phyloP scores from a whole-genome alignment of 2,797 vertebrate species.

The Macroramphosus scolopax region DNA sequence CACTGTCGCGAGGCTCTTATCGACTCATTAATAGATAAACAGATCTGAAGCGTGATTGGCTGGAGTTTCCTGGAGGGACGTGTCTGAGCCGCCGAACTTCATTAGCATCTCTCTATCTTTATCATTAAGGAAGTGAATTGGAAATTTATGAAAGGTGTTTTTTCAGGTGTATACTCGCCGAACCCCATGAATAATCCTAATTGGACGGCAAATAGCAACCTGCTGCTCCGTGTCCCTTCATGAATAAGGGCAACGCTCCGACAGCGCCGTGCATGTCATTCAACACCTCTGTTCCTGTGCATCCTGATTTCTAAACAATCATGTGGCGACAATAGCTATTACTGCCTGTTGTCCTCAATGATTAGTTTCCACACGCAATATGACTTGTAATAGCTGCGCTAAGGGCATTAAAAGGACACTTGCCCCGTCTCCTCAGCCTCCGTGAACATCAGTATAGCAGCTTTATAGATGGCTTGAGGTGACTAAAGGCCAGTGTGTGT shows the following conservation, averaged over 20 bases:
- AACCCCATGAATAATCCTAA: slow-evolving; percentile 58
- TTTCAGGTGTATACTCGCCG: slow-evolving; percentile 55
- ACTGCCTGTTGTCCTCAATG: slow-evolving; percentile 68
- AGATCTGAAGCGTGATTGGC: slow-evolving; percentile 59
- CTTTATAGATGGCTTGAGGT: slow-evolving; percentile 25
- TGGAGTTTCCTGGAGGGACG: slow-evolving; percentile 44
- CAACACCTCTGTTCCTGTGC: slow-evolving; percentile 10
- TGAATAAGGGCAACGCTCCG: slow-evolving; percentile 56
- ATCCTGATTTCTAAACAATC: slow-evolving; percentile 56
- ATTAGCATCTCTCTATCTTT: slow-evolving; percentile 47
- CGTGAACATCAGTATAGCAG: slow-evolving; percentile 48
- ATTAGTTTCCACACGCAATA: slow-evolving; percentile 67
- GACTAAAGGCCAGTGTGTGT: slow-evolving; percentile 11
- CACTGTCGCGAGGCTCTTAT: slow-evolving; percentile 48
- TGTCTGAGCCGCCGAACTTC: slow-evolving; percentile 36
- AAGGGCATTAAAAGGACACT: slow-evolving; percentile 72
- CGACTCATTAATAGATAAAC: slow-evolving; percentile 66
- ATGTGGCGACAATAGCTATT: slow-evolving; percentile 68
- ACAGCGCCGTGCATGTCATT: slow-evolving; percentile 35
- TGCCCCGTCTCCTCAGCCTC: slow-evolving; percentile 61
- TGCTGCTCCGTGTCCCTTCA: slow-evolving; percentile 46
- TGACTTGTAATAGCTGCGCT: slow-evolving; percentile 65
- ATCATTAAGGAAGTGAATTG: slow-evolving; percentile 52
- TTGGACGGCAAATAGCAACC: slow-evolving; percentile 59
- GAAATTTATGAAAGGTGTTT: slow-evolving; percentile 47